A percentile compares a stretch with the other conserved stretches of the same genome.
Evolutionary conservation across 2,888 invertebrate species (phyloP).

Genomic region (Podotricha telesiphe): DNA sequence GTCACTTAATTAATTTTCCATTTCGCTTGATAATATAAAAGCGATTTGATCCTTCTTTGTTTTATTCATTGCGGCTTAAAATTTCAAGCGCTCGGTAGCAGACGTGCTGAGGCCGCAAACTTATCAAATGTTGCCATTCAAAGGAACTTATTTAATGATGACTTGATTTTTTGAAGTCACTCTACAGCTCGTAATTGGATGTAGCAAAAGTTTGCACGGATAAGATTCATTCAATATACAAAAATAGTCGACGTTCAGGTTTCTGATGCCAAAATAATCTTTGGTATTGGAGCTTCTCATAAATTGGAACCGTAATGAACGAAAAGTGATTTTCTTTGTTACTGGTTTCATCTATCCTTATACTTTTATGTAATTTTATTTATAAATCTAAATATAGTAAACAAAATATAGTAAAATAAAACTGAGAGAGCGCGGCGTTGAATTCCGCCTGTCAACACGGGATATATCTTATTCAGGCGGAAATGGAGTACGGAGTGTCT

Average conservation of each 20-base stretch:
- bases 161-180: neutral
- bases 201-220: neutral
- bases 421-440: no score
- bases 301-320: neutral
- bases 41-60: constrained; percentile 28
- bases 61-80: constrained; percentile 21
- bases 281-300: neutral
- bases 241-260: no score
- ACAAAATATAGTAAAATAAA: no score
- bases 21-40: constrained; percentile 31
- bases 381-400: no score
- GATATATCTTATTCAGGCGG: no score
- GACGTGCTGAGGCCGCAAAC: neutral
- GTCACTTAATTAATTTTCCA: constrained; percentile 36
- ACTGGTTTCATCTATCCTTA: no score
- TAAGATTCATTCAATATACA: neutral
- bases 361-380: no score
- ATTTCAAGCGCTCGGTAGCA: constrained; percentile 12
- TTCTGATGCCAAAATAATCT: neutral
- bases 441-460: no score
- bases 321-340: no score
- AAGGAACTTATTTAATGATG: constrained; percentile 13
- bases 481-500: no score
- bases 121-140: constrained; percentile 17
- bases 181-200: neutral